A percentile compares a stretch with the other conserved stretches of the same genome.
Evolutionary conservation across 2,797 vertebrate genomes (phyloP).

Genomic region (Notoglanidium macrostoma): DNA sequence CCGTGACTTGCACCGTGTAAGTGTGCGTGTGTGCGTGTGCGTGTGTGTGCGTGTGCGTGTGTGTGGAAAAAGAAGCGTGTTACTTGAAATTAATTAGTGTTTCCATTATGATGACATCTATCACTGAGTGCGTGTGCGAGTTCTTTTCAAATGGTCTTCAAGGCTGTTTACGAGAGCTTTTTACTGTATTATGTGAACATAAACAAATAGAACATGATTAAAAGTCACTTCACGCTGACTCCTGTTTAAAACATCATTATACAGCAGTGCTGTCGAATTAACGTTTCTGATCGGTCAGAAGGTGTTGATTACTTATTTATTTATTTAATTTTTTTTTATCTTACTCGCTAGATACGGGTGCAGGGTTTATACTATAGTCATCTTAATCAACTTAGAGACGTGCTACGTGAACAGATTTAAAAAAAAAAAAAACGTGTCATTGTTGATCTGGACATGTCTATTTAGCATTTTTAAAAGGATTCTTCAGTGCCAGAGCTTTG

Average conservation of each 20-base stretch:
- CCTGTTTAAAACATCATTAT: background rate
- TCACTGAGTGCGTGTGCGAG: background rate
- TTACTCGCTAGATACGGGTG: background rate
- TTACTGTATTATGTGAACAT: constrained; percentile 1
- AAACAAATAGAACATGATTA: background rate
- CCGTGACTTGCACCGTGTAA: background rate
- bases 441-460: background rate
- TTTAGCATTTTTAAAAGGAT: background rate
- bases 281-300: background rate
- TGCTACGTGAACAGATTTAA: background rate
- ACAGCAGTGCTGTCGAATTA: background rate
- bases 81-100: constrained; percentile 30
- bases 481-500: background rate
- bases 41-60: background rate
- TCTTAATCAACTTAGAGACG: background rate
- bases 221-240: background rate
- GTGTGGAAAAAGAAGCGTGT: background rate
- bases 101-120: constrained; percentile 19
- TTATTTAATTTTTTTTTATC: background rate
- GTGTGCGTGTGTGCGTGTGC: background rate
- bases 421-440: background rate
- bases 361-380: background rate
- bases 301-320: background rate
- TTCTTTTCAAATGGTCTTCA: constrained; percentile 2
- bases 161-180: background rate